A percentile compares a stretch with the other conserved stretches of the same genome.
Conservation (phyloP, 2,113 vertebrate genomes). For the Gasterosteus nipponicus region DNA sequence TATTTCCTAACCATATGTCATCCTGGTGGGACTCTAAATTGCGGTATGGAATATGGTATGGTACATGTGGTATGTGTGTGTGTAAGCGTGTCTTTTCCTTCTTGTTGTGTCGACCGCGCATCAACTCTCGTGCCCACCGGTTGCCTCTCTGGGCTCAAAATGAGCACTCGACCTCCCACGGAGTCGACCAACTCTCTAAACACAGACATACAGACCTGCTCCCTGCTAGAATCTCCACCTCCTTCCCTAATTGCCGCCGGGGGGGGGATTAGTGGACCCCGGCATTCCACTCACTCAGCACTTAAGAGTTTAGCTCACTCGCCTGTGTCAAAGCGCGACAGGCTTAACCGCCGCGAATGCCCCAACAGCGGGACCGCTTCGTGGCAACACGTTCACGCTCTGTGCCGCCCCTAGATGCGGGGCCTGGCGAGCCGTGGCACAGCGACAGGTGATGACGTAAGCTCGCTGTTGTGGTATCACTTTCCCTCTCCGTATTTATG, state of each 20-base stretch:
- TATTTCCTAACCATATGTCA: no score
- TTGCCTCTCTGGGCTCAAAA: slow-evolving; percentile 37
- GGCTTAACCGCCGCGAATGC: slow-evolving; percentile 35
- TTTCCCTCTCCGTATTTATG: slow-evolving; percentile 51
- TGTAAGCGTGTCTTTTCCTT: not conserved
- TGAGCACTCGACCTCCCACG: slow-evolving; percentile 27
- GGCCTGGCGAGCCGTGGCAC: slow-evolving; percentile 54
- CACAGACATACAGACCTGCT: slow-evolving; percentile 25
- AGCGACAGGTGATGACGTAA: slow-evolving; percentile 64
- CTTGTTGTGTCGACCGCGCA: slow-evolving; percentile 18
- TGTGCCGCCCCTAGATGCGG: slow-evolving; percentile 38
- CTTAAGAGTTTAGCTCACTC: slow-evolving; percentile 45
- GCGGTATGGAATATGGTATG: slow-evolving; percentile 13
- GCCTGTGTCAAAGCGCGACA: slow-evolving; percentile 52
- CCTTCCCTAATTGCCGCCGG: slow-evolving; percentile 45
- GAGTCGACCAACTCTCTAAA: slow-evolving; percentile 19
- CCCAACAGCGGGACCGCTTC: slow-evolving; percentile 43
- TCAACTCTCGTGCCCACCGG: slow-evolving; percentile 11
- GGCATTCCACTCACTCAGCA: slow-evolving; percentile 65
- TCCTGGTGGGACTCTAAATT: no score
- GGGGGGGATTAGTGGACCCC: slow-evolving; percentile 55
- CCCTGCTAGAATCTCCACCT: slow-evolving; percentile 43
- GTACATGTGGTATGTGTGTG: not conserved
- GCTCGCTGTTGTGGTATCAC: slow-evolving; percentile 54
- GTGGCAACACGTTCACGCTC: slow-evolving; percentile 65